Evolutionary conservation across 1,140 invertebrate genomes (phyloP).

Genomic region (Lethrus apterus): DNA sequence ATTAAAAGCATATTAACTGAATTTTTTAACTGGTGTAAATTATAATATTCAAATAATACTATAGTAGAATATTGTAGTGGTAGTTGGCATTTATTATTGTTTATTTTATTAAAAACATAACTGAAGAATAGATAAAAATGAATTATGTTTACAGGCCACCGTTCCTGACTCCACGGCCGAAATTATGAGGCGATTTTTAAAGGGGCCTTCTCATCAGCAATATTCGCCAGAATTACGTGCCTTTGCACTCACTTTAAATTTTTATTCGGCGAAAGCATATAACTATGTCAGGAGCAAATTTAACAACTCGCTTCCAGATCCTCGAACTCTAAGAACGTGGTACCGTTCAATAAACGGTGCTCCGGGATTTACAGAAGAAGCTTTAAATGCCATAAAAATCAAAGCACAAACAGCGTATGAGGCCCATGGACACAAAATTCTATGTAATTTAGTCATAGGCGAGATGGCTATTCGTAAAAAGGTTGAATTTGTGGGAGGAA

Average conservation of each 20-base stretch:
- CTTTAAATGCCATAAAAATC: slow-evolving; percentile 33
- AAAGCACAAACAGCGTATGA: slow-evolving; percentile 15
- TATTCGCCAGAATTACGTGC: slow-evolving; percentile 3
- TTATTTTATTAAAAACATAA: too few relatives aligned
- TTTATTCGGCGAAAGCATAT: slow-evolving; percentile 8
- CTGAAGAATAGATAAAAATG: not conserved
- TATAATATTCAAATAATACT: not conserved
- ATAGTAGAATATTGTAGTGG: not conserved
- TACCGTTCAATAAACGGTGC: slow-evolving; percentile 34
- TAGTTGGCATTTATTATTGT: not conserved
- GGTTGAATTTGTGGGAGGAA: slow-evolving; percentile 30
- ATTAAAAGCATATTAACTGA: too few relatives aligned
- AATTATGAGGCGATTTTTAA: not conserved
- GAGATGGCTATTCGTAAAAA: slow-evolving; percentile 39
- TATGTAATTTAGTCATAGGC: slow-evolving; percentile 35
- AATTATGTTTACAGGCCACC: not conserved
- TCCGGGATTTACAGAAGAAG: slow-evolving; percentile 39
- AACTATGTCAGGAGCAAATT: slow-evolving; percentile 20
- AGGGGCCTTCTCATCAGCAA: slow-evolving; percentile 3
- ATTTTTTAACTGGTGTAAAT: too few relatives aligned
- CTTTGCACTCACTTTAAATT: slow-evolving; percentile 16
- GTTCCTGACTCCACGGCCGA: not conserved
- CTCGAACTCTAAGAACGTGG: slow-evolving; percentile 38
- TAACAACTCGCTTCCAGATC: slow-evolving; percentile 36
- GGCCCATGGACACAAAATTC: slow-evolving; percentile 1